Evolutionary conservation across 1,140 invertebrate species (phyloP), one percentile per base, ranked within the genome.

Genomic region (Euglossa dilemma): DNA sequence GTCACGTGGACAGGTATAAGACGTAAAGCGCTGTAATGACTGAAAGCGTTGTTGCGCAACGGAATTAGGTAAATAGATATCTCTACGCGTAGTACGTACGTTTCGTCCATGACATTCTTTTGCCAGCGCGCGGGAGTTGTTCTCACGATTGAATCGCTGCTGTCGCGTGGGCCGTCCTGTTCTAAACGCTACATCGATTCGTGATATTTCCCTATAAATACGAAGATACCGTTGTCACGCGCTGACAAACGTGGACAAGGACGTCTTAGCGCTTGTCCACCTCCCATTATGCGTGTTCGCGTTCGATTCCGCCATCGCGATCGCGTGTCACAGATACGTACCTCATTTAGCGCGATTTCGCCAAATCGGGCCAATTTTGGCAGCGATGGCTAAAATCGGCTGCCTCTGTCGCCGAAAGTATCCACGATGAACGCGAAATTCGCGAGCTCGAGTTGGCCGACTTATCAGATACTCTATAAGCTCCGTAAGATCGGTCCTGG

Each of bases 61-160:
- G 57, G 78, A 72, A 80, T 63, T 64, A 64, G 70, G 78, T 80
- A 80, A 80, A 73, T 23, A 73, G 70, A 80, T 73, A 73, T 64
- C 50, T 64, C 50, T 61, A 50, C 57, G 67, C 67, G 78, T 72
- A 80, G 67, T 64, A 80, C 70, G 57, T 64, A 63, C 57, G 59
- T 73, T 73, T 63, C 47, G 78, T 80, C 78, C 78, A 18, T 80
- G 78, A 80, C 78, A 80, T 80, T 80, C 78, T 80, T 80, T 80
- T 36, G 20, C 57, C 36, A 72, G 78, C 7, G 57, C 18, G 47
- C 56, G n/a, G 20, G 16, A 14, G 28, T 23, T 73, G 78, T 73
- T 80, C 69, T 61, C 78, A 73, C 69, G 78, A 80, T 63, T 64
- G 57, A 80, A 80, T 80, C 78, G 36, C n/a, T 47, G 23, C 23